Evolutionary conservation across 1,140 invertebrate genomes (phyloP), one percentile per base, ranked within the genome.

Genomic region (Gryllus bimaculatus): DNA sequence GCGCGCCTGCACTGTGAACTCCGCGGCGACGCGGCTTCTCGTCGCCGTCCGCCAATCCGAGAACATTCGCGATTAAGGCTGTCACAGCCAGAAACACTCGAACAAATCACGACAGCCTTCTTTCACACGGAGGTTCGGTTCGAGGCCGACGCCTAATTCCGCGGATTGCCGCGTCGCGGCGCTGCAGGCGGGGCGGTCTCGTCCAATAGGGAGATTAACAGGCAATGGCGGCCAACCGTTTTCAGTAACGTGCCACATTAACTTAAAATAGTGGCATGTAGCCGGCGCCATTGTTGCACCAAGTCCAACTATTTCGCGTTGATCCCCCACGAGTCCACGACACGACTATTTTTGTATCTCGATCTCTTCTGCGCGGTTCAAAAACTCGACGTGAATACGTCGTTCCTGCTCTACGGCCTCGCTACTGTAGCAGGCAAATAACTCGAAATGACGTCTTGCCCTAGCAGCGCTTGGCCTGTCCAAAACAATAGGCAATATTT

Each of bases 241-340:
- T 66, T 66, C 54, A 66, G 54, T 66, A 66, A 66, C 54, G 54
- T 66, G 54, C 54, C 54, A 66, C 54, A 66, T 66, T 66, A 66
- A 66, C 54, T 66, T 66, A 66, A 66, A 66, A 66, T 66, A 66
- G 54, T 66, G 54, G 10, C 54, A 10, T 66, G 54, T 66, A 66
- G 2, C 54, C 54, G 10, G 54, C 26, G 18, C 54, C 54, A 66
- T 66, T 66, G 54, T 66, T 66, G 54, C 18, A 18, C 54, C 54
- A 3, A 13, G 54, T 66, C 54, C 54, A 66, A 66, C 10, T 66
- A 66, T 66, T 66, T 66, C 18, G 54, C 54, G 54, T 66, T 66
- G 54, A 66, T 66, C 54, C 54, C n/a, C 54, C 10, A 13, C 54
- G 54, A 13, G 54, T 66, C 26, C 26, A 39, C 26, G 26, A 39